Base-by-base conservation (phyloP, 2,797 vertebrate species). In the Aratinga solstitialis region DNA sequence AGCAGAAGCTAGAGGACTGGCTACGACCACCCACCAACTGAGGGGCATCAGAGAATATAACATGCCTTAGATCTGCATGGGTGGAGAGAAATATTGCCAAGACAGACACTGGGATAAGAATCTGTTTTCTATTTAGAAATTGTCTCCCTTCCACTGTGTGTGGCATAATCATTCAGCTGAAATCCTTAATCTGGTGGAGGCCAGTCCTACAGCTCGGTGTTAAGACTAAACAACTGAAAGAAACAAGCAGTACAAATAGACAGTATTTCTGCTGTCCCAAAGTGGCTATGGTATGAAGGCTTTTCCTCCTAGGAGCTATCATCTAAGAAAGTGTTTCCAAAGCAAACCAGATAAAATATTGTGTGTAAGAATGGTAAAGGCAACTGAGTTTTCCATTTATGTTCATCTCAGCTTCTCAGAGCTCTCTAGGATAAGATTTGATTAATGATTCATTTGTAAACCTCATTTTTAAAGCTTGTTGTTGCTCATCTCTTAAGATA, bases 41-140 rank as follows among this genome's bases (percentile, higher is more conserved):
- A 53, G 54, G 15, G 21, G 77, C 34, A 76, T 40, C 68, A 68
- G 90, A 77, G 54, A 94, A 21, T 79, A 78, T 15, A 87, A 59
- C 21, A 65, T 14, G 54, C 71, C 51, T 96, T 90, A 89, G 63
- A 93, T 86, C 87, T 91, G 40, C 81, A 89, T 68, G 54, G 61
- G 47, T 78, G 75, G 66, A 90, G 73, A 62, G 62, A 94, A 95
- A 23, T 47, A 89, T 27, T 85, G 74, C 90, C 93, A 95, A 92
- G 78, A 78, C 59, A 94, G 86, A 75, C 72, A 69, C 13, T 78
- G 75, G 54, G 62, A 87, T 36, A 90, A 78, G 42, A 91, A 87
- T 84, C 75, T 95, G 96, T 72, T 96, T 96, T 93, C 62, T 72
- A 18, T 96, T 96, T 93, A 89, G 86, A 93, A 93, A 94, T 89